Evolutionary conservation across 2,888 invertebrate genomes (phyloP), one percentile per base, ranked within the genome.

Genomic region (Sinhomidia bicolor): DNA sequence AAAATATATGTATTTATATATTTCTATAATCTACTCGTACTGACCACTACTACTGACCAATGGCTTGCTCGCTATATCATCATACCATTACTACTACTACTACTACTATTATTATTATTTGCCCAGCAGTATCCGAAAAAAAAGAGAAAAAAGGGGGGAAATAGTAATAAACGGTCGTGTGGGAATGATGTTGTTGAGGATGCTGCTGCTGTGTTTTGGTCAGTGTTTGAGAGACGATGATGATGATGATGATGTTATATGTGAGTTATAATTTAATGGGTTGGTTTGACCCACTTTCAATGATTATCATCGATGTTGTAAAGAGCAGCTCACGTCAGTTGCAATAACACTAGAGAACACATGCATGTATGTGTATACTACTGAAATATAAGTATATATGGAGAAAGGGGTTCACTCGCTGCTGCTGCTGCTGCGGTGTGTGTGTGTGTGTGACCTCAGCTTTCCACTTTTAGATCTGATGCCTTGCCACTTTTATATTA

Each of bases 281-380:
- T n/a, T 78, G 78, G 78, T 54, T 78, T 78, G 78, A 78, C 78
- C 78, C 78, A 57, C n/a, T 78, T 78, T 78, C 78, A 78, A 78
- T 29, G 54, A 78, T 57, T 36, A 78, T 32, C 54, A 54, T 78
- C 78, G 17, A 32, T 29, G 54, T 9, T 54, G 54, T 78, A 78
- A 78, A 36, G 57, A 78, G 78, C 17, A 32, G 57, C 32, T 32
- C 78, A 54, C 57, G 78, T 78, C 78, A 78, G 54, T 78, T 78
- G 57, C 78, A 78, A 78, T 78, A 78, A 78, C 20, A 57, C 26
- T 78, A 12, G 78, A 12, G 23, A 5, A 76, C 20, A 51, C 7
- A 23, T n/a, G n/a, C n/a, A n/a, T n/a, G n/a, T n/a, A n/a, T n/a
- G n/a, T n/a, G n/a, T n/a, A n/a, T n/a, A n/a, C n/a, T n/a, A n/a